These are phyloP conservation scores for Plestiodon gilberti DNA, from an alignment of 2,113 vertebrate genomes.

Conservation along the genomic window DNA sequence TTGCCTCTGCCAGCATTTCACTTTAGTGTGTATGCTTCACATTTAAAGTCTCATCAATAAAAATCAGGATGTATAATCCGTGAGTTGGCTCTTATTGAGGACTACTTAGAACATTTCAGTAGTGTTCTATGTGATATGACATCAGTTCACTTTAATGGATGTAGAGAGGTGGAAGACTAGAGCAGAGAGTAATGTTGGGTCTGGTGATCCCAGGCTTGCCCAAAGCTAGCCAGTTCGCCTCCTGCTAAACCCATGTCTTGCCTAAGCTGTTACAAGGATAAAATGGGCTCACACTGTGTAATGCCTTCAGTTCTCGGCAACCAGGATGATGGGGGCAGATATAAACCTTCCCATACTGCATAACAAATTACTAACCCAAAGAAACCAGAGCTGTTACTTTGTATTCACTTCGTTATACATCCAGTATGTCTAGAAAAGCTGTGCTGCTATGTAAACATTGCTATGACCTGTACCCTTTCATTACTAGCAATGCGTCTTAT, in stretches of 20 bases:
- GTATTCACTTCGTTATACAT: not conserved
- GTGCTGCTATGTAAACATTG: not conserved
- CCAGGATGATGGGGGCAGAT: not conserved
- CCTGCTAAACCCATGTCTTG: not conserved
- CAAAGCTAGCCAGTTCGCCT: not conserved
- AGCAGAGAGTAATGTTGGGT: not conserved
- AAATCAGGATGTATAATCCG: conserved; percentile 34
- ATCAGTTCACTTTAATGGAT: too few relatives aligned
- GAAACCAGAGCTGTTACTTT: not conserved
- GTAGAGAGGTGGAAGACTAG: not conserved
- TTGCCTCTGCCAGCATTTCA: not conserved
- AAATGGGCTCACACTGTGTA: not conserved
- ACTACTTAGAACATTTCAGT: not conserved
- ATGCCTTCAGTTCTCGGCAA: not conserved
- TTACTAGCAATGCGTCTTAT: not conserved
- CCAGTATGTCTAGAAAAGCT: not conserved
- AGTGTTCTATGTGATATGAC: too few relatives aligned
- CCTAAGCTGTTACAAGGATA: not conserved
- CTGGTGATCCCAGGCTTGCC: too few relatives aligned
- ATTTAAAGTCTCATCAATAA: not conserved
- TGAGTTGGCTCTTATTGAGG: not conserved
- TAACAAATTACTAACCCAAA: not conserved
- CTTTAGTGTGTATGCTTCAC: conserved; percentile 12
- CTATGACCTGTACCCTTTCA: not conserved
- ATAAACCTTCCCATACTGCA: not conserved